phyloP scores from a whole-genome alignment of 2,113 vertebrate species.

The Bubo scandiacus region DNA sequence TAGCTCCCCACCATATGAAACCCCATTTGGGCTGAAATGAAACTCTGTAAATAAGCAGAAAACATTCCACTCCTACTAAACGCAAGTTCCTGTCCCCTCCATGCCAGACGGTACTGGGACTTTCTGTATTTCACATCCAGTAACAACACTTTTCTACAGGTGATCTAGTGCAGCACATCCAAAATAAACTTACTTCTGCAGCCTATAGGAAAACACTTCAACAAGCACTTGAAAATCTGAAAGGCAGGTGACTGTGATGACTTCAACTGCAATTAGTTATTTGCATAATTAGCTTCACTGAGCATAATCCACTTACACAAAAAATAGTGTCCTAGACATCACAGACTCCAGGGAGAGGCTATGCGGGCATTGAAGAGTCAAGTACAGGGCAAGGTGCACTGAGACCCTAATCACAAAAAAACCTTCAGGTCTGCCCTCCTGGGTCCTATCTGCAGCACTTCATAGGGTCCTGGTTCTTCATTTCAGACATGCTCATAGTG shows the following conservation, averaged over 20 bases:
- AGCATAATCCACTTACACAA: neutral
- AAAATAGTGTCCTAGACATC: neutral
- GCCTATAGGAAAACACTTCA: neutral
- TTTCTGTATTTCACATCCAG: neutral
- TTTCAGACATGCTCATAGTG: neutral
- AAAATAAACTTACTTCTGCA: neutral
- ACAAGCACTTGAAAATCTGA: neutral
- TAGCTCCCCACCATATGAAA: neutral
- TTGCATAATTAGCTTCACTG: neutral
- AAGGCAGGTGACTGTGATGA: neutral
- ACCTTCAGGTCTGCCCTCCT: neutral
- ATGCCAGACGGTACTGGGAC: neutral
- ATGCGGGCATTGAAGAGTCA: too few relatives aligned
- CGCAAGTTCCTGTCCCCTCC: neutral
- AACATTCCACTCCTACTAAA: neutral
- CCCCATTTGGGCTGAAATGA: neutral
- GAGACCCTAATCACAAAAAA: neutral
- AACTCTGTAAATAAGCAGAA: neutral
- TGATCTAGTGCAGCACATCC: neutral
- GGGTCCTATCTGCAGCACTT: rapidly evolving
- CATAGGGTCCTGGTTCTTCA: neutral
- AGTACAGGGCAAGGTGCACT: neutral
- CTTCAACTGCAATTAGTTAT: neutral
- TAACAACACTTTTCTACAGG: neutral
- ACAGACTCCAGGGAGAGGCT: too few relatives aligned